Evolutionary conservation across 2,113 vertebrate genomes (phyloP).

Genomic region (Terrapene triunguis): DNA sequence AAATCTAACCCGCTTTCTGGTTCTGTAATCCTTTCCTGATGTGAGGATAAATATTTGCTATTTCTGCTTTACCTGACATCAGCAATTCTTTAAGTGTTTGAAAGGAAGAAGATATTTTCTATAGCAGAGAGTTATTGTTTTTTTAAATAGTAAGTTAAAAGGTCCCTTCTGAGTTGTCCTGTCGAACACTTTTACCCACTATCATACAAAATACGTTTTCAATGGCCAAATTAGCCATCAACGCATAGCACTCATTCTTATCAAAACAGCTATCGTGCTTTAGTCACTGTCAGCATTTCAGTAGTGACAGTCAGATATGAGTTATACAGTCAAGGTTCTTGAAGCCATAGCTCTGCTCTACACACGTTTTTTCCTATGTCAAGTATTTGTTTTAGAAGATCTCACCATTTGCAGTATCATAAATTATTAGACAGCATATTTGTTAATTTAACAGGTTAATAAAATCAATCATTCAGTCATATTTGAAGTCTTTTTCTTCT

Average conservation of each 20-base stretch:
- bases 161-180: conserved; percentile 25
- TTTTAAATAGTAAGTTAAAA: conserved; percentile 58
- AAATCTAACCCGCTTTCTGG: conserved; percentile 59
- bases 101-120: conserved; percentile 64
- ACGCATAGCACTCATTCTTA: background rate
- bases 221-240: conserved; percentile 4
- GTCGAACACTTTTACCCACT: background rate
- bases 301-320: background rate
- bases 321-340: background rate
- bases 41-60: conserved; percentile 82
- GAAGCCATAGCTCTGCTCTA: background rate
- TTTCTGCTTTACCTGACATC: conserved; percentile 71
- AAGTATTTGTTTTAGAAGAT: background rate
- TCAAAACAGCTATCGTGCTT: background rate
- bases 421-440: background rate
- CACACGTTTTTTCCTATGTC: fast-evolving
- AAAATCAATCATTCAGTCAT: background rate
- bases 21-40: conserved; percentile 79
- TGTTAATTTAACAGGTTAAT: background rate
- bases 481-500: background rate
- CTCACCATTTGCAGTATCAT: background rate
- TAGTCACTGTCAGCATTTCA: conserved; percentile 4
- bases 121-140: conserved; percentile 17
- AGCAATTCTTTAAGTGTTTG: conserved; percentile 72
- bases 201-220: conserved; percentile 19